Percentiles rank a stretch among this genome's conserved stretches.
These are phyloP conservation scores for Chironomus striatipennis DNA, from an alignment of 1,140 invertebrate species.

Conservation along the genomic window DNA sequence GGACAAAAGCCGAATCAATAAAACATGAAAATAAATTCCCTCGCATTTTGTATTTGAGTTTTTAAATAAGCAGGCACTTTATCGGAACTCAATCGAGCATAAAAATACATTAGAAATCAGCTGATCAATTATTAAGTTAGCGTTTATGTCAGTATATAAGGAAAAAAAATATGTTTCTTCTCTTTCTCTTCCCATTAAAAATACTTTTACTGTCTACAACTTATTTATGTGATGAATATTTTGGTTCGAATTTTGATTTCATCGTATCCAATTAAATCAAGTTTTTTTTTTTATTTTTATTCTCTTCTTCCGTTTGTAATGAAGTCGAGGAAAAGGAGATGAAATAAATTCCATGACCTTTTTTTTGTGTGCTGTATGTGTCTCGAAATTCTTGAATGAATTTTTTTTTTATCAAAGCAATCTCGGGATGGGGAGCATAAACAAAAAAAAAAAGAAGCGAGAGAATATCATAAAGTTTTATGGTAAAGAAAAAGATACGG, in stretches of 20 bases:
- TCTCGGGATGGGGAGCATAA: background rate
- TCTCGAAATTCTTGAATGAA: slow-evolving; percentile 15
- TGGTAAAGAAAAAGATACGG: slow-evolving; percentile 15
- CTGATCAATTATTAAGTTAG: slow-evolving; percentile 18
- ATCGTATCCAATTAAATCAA: background rate
- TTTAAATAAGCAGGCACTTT: slow-evolving; percentile 17
- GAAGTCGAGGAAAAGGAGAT: too few relatives aligned
- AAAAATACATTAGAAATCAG: slow-evolving; percentile 19
- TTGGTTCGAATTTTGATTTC: too few relatives aligned
- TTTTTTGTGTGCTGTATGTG: background rate
- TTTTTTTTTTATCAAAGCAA: slow-evolving; percentile 3
- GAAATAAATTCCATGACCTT: background rate
- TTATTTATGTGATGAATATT: too few relatives aligned
- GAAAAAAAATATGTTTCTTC: background rate
- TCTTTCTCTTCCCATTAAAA: too few relatives aligned
- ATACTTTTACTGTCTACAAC: too few relatives aligned
- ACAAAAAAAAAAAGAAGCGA: background rate
- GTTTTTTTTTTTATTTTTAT: background rate
- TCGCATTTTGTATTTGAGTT: background rate
- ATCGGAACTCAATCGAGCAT: slow-evolving; percentile 18
- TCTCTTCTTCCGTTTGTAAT: background rate
- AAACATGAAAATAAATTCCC: slow-evolving; percentile 6
- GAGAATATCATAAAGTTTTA: slow-evolving; percentile 19
- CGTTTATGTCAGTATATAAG: background rate
- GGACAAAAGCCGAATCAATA: background rate